Evolutionary conservation across 2,797 vertebrate genomes (phyloP).

Genomic region (Thripadectes ignobilis): DNA sequence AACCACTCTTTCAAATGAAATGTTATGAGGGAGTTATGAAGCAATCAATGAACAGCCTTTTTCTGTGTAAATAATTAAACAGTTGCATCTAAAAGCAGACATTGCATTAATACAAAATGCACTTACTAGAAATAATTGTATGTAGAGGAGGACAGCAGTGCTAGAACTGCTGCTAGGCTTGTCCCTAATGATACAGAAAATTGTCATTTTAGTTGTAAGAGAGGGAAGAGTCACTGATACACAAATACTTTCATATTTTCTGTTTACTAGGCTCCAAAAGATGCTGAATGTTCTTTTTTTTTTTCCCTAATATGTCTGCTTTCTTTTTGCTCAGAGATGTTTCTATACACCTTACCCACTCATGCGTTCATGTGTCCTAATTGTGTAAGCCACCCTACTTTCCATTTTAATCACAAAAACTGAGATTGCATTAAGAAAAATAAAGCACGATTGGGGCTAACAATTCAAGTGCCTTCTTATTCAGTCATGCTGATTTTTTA

Average conservation of each 20-base stretch:
- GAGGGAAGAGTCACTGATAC: not conserved
- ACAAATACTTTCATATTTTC: not conserved
- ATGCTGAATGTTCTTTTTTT: not conserved
- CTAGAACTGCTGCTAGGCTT: not conserved
- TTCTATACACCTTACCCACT: not conserved
- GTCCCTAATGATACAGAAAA: slow-evolving; percentile 2
- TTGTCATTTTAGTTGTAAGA: not conserved
- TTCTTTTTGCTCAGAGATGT: slow-evolving; percentile 1
- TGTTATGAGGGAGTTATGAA: slow-evolving; percentile 14
- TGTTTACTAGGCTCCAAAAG: not conserved
- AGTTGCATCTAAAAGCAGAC: slow-evolving; percentile 66
- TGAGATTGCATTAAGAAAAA: not conserved
- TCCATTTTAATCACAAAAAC: not conserved
- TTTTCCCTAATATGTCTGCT: not conserved
- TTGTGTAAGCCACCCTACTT: slow-evolving; percentile 16
- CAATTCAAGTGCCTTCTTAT: not conserved
- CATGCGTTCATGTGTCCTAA: slow-evolving; percentile 8
- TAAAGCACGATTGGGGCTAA: not conserved
- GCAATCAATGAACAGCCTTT: slow-evolving; percentile 34
- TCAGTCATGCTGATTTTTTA: slow-evolving; percentile 28
- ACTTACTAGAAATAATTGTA: slow-evolving; percentile 2
- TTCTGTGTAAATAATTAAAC: slow-evolving; percentile 53
- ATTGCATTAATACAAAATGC: slow-evolving; percentile 44
- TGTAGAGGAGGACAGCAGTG: not conserved
- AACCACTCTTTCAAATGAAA: slow-evolving; percentile 19